These are phyloP conservation scores for Bufo bufo DNA, from an alignment of 2,113 vertebrate species.

Conservation along the genomic window DNA sequence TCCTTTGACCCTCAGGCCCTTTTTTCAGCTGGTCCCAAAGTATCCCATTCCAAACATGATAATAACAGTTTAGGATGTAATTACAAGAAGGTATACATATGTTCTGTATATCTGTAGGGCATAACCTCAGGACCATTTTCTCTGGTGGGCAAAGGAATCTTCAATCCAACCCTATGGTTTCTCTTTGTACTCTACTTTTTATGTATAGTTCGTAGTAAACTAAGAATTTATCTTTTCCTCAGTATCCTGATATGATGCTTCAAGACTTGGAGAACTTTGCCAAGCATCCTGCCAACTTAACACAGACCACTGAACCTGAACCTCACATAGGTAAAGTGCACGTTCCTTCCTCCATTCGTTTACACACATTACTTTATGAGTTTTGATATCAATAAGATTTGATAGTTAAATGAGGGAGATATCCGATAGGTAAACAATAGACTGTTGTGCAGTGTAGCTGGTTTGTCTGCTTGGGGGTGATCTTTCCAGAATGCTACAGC, in stretches of 20 bases:
- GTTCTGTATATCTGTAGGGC: not conserved
- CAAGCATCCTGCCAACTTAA: constrained; percentile 33
- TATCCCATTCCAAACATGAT: too few species aligned
- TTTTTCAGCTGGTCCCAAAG: too few species aligned
- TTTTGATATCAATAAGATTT: not conserved
- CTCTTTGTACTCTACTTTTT: not conserved
- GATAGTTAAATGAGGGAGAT: constrained; percentile 6
- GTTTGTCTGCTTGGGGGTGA: not conserved
- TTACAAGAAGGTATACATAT: too few species aligned
- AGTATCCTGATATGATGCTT: constrained; percentile 66
- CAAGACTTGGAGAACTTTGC: constrained; percentile 65
- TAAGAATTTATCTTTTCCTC: not conserved
- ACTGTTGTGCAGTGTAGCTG: not conserved
- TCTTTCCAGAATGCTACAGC: not conserved
- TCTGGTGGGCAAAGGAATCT: not conserved
- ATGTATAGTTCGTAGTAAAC: not conserved
- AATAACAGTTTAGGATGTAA: too few species aligned
- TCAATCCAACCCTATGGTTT: not conserved
- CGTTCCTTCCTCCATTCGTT: not conserved
- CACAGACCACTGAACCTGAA: not conserved
- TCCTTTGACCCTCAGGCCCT: too few species aligned
- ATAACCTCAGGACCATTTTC: not conserved
- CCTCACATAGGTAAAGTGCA: constrained; percentile 25
- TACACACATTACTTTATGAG: not conserved
- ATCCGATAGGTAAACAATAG: not conserved